Percentiles rank a stretch among this genome's conserved stretches.
Evolutionary conservation across 2,113 vertebrate genomes (phyloP).

Genomic region (Pandion haliaetus): DNA sequence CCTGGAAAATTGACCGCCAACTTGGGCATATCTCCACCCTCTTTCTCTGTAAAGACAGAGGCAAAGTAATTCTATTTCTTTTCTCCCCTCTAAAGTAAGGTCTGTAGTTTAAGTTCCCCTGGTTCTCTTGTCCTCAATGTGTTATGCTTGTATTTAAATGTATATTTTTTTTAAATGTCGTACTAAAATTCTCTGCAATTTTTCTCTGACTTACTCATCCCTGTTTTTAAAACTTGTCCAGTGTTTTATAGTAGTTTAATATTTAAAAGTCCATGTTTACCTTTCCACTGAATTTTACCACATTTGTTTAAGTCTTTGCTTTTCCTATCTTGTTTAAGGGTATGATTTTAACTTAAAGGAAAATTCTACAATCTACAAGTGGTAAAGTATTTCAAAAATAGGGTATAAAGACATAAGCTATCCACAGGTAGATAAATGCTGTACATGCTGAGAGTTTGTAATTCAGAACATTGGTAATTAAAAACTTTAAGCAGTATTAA

Average conservation of each 20-base stretch:
- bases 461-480: not conserved
- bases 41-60: constrained; percentile 81
- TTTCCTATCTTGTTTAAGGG: constrained; percentile 16
- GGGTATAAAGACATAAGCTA: not conserved
- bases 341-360: constrained; percentile 32
- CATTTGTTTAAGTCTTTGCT: constrained; percentile 42
- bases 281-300: constrained; percentile 36
- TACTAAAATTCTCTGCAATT: not conserved
- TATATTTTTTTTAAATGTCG: not conserved
- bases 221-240: not conserved
- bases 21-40: constrained; percentile 77
- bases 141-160: constrained; percentile 22
- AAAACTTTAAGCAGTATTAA: not conserved
- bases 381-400: constrained; percentile 34
- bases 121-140: constrained; percentile 41
- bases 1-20: constrained; percentile 75
- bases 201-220: constrained; percentile 11
- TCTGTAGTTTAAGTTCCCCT: constrained; percentile 56
- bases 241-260: not conserved
- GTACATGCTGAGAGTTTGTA: not conserved
- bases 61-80: constrained; percentile 62
- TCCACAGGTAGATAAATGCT: not conserved
- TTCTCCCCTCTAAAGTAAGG: constrained; percentile 59
- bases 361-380: constrained; percentile 3
- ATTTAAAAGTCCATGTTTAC: constrained; percentile 9